Evolutionary conservation across 1,140 invertebrate species (phyloP), one percentile per base, ranked within the genome.

Genomic region (Anoplolepis gracilipes): DNA sequence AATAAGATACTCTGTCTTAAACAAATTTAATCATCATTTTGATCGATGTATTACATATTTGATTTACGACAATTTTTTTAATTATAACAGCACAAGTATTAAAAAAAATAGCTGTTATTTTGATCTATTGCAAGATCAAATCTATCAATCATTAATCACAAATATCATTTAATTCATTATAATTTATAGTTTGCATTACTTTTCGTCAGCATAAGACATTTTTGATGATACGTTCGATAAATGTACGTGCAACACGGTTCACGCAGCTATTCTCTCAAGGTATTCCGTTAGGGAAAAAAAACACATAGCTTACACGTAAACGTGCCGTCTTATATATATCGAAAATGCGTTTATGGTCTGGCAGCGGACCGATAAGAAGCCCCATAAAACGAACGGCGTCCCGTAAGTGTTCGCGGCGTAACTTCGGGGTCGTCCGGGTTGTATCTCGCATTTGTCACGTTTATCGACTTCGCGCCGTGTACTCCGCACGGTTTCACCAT

Each of bases 271-370:
- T 82, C 42, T 25, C 19, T 64, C 33, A 53, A 64, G 57, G n/a
- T 82, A 82, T 57, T 82, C 13, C 11, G 19, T 11, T 4, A 4
- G 13, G 3, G 49, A 30, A 69, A 39, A 70, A 70, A 53, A 70
- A 70, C 53, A n/a, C 22, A 73, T 25, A 46, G n/a, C 22, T 55
- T 46, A 22, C 84, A 87, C 85, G 86, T 90, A 90, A 92, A 91
- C 70, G 84, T 90, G 89, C 85, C 59, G 76, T 49, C 62, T 72
- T 62, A 59, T 90, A 75, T 84, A 88, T 61, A 81, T 76, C 59
- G 77, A 85, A 90, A 88, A 92, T 92, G 91, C 92, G 93, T 93
- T 93, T 93, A 94, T 93, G 93, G 91, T 90, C 92, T 93, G 93
- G 92, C 93, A 92, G 92, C 87, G 86, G 82, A 65, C 85, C 91